Conservation (phyloP, 2,797 vertebrate genomes). For the Poeciliopsis paucimaculata region DNA sequence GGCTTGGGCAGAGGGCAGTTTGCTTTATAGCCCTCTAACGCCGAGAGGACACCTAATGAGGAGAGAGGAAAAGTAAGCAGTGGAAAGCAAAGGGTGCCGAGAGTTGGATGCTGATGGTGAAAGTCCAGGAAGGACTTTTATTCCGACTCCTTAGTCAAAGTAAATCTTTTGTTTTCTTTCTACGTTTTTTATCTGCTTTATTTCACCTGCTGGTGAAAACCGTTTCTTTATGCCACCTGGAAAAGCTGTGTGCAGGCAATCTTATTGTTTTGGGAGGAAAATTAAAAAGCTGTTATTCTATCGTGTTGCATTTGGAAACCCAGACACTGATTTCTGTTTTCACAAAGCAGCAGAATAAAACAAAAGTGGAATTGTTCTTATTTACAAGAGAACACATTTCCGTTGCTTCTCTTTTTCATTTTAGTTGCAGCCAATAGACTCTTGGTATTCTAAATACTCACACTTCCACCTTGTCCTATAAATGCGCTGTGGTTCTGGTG, state of each 20-base stretch:
- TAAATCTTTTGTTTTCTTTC: background rate
- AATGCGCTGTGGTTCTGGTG: too few species aligned
- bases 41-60: slow-evolving; percentile 45
- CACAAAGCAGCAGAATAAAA: background rate
- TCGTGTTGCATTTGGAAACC: background rate
- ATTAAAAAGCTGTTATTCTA: background rate
- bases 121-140: slow-evolving; percentile 6
- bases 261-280: background rate
- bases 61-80: slow-evolving; percentile 33
- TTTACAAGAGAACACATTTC: background rate
- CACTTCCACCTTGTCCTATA: too few species aligned
- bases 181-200: background rate
- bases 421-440: background rate
- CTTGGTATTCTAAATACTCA: too few species aligned
- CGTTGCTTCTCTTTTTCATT: background rate
- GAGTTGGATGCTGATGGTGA: slow-evolving; percentile 2
- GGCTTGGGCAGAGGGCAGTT: slow-evolving; percentile 20
- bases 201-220: background rate
- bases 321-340: background rate
- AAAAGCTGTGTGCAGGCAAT: background rate
- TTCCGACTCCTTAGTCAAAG: background rate
- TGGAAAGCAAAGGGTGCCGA: slow-evolving; percentile 14
- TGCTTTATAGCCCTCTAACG: slow-evolving; percentile 35
- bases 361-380: background rate
- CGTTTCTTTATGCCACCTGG: background rate